phyloP scores from a whole-genome alignment of 35 echinoderm and acorn worm species.

The Lytechinus variegatus region DNA sequence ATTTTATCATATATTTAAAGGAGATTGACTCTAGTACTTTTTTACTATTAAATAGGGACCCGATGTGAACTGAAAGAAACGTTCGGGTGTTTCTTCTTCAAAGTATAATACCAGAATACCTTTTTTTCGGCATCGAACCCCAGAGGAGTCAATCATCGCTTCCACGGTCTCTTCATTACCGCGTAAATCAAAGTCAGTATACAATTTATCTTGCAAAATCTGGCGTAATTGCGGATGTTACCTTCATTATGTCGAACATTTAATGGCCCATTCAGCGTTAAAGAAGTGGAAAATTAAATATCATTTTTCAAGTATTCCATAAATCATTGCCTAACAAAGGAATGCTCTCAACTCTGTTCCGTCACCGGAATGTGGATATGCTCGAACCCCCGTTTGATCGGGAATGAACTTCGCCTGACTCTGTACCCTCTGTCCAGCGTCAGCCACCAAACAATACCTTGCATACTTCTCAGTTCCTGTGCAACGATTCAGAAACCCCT shows the following conservation, averaged over 20 bases:
- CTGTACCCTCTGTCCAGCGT: background rate
- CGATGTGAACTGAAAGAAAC: no score
- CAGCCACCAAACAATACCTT: background rate
- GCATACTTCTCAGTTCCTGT: background rate
- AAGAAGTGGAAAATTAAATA: slow-evolving; percentile 13
- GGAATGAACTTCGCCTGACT: background rate
- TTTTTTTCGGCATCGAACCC: no score
- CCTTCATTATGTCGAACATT: background rate
- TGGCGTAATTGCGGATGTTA: slow-evolving; percentile 2
- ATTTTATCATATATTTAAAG: no score
- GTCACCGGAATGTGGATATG: background rate
- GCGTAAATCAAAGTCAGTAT: background rate
- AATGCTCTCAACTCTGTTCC: background rate
- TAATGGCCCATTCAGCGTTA: background rate
- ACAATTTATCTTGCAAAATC: background rate
- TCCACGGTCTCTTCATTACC: background rate
- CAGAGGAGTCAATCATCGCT: background rate
- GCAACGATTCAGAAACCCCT: background rate
- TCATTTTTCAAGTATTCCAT: background rate
- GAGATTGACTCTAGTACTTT: no score
- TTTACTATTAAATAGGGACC: no score
- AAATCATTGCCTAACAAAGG: background rate
- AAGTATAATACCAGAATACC: no score
- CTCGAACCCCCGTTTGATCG: background rate
- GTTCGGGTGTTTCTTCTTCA: no score